Conservation (phyloP, 2,113 vertebrate species). For the Axis porcinus region DNA sequence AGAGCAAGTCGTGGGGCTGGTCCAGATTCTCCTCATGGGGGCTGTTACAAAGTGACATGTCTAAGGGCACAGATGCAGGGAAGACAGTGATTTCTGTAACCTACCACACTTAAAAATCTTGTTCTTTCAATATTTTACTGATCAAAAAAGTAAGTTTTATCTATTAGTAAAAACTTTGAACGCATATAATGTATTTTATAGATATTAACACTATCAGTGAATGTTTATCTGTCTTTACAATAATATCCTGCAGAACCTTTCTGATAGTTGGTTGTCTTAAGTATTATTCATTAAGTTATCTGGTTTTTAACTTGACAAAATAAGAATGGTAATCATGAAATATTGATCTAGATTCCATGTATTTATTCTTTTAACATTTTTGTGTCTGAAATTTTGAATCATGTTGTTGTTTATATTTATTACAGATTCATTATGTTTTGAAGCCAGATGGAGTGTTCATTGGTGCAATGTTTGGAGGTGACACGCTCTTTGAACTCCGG, state of each 20-base stretch:
- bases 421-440: constrained; percentile 90
- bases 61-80: background rate
- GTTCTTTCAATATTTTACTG: constrained; percentile 5
- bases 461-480: constrained; percentile 94
- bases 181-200: background rate
- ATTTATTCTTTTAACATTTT: background rate
- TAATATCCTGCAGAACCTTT: background rate
- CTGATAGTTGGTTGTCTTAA: background rate
- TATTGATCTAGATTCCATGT: background rate
- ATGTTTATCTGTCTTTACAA: background rate
- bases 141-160: background rate
- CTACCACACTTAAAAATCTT: background rate
- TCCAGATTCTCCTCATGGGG: background rate
- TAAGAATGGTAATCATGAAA: constrained; percentile 5
- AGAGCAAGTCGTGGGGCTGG: background rate
- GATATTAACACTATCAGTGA: background rate
- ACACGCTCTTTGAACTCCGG: constrained; percentile 94
- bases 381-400: constrained; percentile 25
- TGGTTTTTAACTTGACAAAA: constrained; percentile 39
- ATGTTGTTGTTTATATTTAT: constrained; percentile 51
- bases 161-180: background rate
- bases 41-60: background rate
- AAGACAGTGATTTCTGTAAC: background rate
- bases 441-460: constrained; percentile 94
- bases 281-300: background rate